These are phyloP conservation scores for Brachyopa scutellaris DNA, from an alignment of 2,888 invertebrate species.

Conservation along the genomic window DNA sequence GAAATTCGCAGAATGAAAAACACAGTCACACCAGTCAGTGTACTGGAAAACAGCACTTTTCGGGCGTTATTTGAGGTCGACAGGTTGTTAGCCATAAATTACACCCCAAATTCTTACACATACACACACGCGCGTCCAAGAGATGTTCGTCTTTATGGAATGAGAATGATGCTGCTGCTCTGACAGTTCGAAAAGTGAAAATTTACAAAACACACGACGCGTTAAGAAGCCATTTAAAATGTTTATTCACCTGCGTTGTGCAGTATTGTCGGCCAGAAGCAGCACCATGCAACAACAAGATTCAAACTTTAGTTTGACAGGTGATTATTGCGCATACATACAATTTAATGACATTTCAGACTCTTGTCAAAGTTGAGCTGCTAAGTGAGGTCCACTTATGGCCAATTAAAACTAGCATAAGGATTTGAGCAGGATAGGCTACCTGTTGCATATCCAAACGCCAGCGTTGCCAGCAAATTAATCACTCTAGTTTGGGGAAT, in stretches of 20 bases:
- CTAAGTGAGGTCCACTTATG: conserved; percentile 29
- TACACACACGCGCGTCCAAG: neutral
- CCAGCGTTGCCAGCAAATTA: conserved; percentile 6
- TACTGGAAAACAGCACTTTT: conserved; percentile 57
- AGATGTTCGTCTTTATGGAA: neutral
- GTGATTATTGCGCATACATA: conserved; percentile 29
- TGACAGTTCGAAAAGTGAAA: conserved; percentile 64
- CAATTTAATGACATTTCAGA: conserved; percentile 31
- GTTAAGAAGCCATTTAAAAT: conserved; percentile 65
- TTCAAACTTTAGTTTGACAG: conserved; percentile 18
- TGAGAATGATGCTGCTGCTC: conserved; percentile 19
- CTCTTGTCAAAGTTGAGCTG: conserved; percentile 23
- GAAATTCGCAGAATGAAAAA: conserved; percentile 35
- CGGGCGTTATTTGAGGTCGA: conserved; percentile 51
- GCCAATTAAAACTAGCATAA: conserved; percentile 39
- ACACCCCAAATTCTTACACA: conserved; percentile 16
- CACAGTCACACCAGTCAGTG: conserved; percentile 7
- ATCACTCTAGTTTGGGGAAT: conserved; percentile 36
- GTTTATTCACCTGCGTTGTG: conserved; percentile 70
- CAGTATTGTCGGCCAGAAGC: conserved; percentile 31
- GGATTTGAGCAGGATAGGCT: conserved; percentile 36
- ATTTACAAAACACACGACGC: conserved; percentile 64
- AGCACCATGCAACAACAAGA: conserved; percentile 6
- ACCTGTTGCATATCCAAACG: conserved; percentile 36
- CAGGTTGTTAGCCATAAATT: conserved; percentile 47